Evolutionary conservation across 2,797 vertebrate genomes (phyloP).

Genomic region (Halcyon leucocephala): DNA sequence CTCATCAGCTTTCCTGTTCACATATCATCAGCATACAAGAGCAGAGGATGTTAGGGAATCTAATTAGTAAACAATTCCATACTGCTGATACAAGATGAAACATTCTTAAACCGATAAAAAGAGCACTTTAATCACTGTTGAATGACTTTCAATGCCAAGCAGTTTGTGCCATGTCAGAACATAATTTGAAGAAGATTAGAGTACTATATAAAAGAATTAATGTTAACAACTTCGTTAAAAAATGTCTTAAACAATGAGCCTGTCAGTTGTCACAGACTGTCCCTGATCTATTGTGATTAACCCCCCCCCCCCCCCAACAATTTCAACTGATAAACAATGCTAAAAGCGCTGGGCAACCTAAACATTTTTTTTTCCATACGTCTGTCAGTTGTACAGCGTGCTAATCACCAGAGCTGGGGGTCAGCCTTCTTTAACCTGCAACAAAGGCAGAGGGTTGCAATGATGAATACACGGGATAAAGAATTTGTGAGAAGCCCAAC

Average conservation of each 20-base stretch:
- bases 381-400: background rate
- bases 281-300: slow-evolving; percentile 53
- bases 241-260: slow-evolving; percentile 64
- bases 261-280: slow-evolving; percentile 58
- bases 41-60: slow-evolving; percentile 64
- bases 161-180: slow-evolving; percentile 59
- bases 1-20: slow-evolving; percentile 65
- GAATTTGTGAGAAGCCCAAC: slow-evolving; percentile 76
- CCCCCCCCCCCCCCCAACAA: background rate
- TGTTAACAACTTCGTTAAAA: slow-evolving; percentile 68
- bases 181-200: slow-evolving; percentile 74
- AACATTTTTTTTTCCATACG: slow-evolving; percentile 7
- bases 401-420: slow-evolving; percentile 80
- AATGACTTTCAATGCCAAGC: slow-evolving; percentile 73
- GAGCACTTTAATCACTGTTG: slow-evolving; percentile 74
- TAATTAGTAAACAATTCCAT: slow-evolving; percentile 76
- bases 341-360: slow-evolving; percentile 10
- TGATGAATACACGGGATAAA: slow-evolving; percentile 76
- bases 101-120: slow-evolving; percentile 73
- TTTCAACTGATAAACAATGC: slow-evolving; percentile 34
- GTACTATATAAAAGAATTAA: slow-evolving; percentile 65
- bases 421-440: slow-evolving; percentile 80
- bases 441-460: slow-evolving; percentile 77
- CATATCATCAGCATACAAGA: slow-evolving; percentile 34
- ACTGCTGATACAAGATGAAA: slow-evolving; percentile 74